Conservation (phyloP, 2,797 vertebrate genomes). For the Acipenser ruthenus region DNA sequence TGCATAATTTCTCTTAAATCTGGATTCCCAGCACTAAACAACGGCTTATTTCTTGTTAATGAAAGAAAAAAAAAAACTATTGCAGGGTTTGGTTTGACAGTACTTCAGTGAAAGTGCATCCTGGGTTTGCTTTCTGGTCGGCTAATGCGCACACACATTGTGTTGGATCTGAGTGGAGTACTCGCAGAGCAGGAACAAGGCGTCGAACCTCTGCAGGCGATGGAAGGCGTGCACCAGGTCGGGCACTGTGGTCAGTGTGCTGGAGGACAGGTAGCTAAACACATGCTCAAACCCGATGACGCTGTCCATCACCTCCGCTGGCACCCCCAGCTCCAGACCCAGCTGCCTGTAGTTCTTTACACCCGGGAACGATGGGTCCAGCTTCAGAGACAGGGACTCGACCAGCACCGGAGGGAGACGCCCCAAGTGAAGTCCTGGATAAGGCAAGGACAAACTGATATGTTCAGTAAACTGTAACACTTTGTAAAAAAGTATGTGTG, state of each 20-base stretch:
- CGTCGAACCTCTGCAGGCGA: conserved; percentile 32
- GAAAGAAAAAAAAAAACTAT: too few species aligned
- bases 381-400: conserved; percentile 26
- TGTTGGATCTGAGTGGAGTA: conserved; percentile 17
- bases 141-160: conserved; percentile 1
- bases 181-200: conserved; percentile 36
- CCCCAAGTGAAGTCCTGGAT: conserved; percentile 26
- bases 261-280: conserved; percentile 21
- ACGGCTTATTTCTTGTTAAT: too few species aligned
- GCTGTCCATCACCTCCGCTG: conserved; percentile 15
- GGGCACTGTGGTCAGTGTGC: not conserved
- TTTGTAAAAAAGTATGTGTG: not conserved
- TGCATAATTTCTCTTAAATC: too few species aligned
- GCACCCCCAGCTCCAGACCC: conserved; percentile 31
- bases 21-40: too few species aligned
- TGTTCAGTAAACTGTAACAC: conserved; percentile 1
- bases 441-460: conserved; percentile 1
- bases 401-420: conserved; percentile 38
- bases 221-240: conserved; percentile 33
- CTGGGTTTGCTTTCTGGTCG: not conserved
- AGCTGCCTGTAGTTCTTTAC: conserved; percentile 40
- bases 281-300: conserved; percentile 36
- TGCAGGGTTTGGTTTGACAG: too few species aligned
- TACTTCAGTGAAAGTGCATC: not conserved
- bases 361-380: conserved; percentile 32